A percentile compares a stretch with the other conserved stretches of the same genome.
phyloP scores from a whole-genome alignment of 2,888 invertebrate species.

The Netelia melanura region DNA sequence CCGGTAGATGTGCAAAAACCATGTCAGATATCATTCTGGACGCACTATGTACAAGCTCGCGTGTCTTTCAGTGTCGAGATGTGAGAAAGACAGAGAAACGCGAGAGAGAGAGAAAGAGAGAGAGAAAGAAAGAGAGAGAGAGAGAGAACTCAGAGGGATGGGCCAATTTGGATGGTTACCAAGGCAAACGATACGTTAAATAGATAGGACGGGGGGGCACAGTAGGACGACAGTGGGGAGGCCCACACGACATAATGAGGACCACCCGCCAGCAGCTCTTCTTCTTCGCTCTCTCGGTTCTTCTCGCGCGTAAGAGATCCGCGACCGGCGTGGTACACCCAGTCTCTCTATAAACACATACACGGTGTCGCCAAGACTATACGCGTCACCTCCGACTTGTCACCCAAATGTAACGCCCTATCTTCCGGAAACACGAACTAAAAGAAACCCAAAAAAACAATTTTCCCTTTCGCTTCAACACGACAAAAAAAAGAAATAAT shows the following conservation, averaged over 20 bases:
- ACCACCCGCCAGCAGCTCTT: slow-evolving; percentile 82
- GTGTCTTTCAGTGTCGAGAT: slow-evolving; percentile 44
- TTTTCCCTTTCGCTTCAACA: slow-evolving; percentile 20
- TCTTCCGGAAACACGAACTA: not conserved
- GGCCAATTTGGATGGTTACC: slow-evolving; percentile 85
- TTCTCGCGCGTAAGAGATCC: slow-evolving; percentile 55
- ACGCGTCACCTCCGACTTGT: slow-evolving; percentile 30
- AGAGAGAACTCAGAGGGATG: slow-evolving; percentile 73
- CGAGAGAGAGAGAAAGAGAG: slow-evolving; percentile 33
- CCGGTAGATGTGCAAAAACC: not conserved
- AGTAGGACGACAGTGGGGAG: slow-evolving; percentile 77
- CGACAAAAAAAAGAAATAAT: slow-evolving; percentile 13
- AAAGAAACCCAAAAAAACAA: slow-evolving; percentile 19
- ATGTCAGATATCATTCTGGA: slow-evolving; percentile 61
- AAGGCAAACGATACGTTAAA: slow-evolving; percentile 85
- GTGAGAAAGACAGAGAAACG: not conserved
- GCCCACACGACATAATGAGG: slow-evolving; percentile 82
- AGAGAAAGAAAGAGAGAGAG: slow-evolving; percentile 38
- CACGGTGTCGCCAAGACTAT: slow-evolving; percentile 58
- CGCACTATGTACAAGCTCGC: slow-evolving; percentile 56
- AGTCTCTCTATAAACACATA: slow-evolving; percentile 36
- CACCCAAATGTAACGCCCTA: slow-evolving; percentile 10
- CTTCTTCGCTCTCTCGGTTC: slow-evolving; percentile 28
- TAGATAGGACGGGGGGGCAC: slow-evolving; percentile 82
- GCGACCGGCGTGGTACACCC: slow-evolving; percentile 51